Evolutionary conservation across 2,797 vertebrate species (phyloP), one percentile per base, ranked within the genome.

Genomic region (Characodon lateralis): DNA sequence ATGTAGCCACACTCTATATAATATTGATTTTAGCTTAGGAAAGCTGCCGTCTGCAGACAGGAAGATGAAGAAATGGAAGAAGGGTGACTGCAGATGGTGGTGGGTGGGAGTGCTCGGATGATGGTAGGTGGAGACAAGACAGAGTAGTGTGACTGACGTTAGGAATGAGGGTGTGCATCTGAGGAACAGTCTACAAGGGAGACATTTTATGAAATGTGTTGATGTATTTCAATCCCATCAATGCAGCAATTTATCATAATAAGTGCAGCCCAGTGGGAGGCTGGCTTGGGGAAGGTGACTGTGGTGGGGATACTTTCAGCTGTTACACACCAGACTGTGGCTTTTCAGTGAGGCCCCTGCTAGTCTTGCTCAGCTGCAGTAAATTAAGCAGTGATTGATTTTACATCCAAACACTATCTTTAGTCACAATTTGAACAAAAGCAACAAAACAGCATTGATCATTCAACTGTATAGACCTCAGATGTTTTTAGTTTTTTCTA

Each of bases 1-100:
- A 79, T 79, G 76, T 61, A 71, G 83, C 59, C 59, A 74, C 82
- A 82, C 78, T 88, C 76, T 77, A 84, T 79, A 79, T 77, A 71
- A 12, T 87, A 91, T 90, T 87, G 89, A 93, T 92, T 90, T 86
- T 72, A 81, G 78, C 83, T 90, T 75, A 78, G 79, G 71, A 77
- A 77, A 74, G 68, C 78, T 79, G 82, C 70, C 56, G 73, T 79
- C 71, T 69, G 53, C 78, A 83, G 72, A 82, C 14, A 70, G 74
- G 77, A 22, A 63, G 72, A 83, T 61, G 75, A 76, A 78, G 74
- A 71, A 2, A 73, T 50, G 72, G 68, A 78, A 74, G 9, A 28
- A 56, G n/a, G 59, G 51, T 48, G 58, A 51, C 6, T 51, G 71
- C 24, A 71, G 80, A 71, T 72, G 80, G 26, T 70, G 80, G 56